phyloP scores from a whole-genome alignment of 2,888 invertebrate genomes.

The Campopleginae sp. region DNA sequence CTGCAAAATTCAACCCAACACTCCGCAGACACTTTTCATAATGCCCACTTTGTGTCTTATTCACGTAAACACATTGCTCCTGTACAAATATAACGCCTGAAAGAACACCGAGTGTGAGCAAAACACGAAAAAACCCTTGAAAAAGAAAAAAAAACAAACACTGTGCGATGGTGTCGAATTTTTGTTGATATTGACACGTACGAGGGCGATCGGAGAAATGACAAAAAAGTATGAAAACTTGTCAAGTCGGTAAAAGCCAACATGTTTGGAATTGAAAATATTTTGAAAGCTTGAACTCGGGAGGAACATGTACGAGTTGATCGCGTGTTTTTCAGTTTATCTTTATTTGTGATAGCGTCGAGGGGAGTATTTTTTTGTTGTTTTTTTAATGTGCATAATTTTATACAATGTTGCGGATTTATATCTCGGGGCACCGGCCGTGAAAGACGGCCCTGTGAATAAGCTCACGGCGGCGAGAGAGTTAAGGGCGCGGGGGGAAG shows the following conservation, averaged over 20 bases:
- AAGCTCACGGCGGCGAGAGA: conserved; percentile 35
- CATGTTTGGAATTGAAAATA: not conserved
- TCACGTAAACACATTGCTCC: not conserved
- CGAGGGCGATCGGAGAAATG: not conserved
- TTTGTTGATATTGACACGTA: not conserved
- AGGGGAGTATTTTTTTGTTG: not conserved
- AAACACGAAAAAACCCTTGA: not conserved
- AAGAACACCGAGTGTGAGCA: not conserved
- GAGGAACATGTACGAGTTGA: not conserved
- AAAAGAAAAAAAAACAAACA: not conserved
- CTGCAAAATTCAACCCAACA: conserved; percentile 36
- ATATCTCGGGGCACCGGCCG: conserved; percentile 11
- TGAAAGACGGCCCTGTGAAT: conserved; percentile 29
- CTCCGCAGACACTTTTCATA: conserved; percentile 35
- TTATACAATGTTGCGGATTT: conserved; percentile 1
- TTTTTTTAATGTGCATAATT: not conserved
- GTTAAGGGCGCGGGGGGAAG: conserved; percentile 44
- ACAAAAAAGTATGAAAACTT: not conserved
- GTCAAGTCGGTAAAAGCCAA: not conserved
- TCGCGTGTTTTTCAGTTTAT: not conserved
- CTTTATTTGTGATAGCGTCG: not conserved
- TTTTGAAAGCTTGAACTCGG: too few species aligned
- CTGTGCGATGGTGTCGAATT: not conserved
- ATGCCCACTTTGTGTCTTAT: conserved; percentile 26
- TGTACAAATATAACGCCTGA: conserved; percentile 1